Evolutionary conservation across 2,888 invertebrate genomes (phyloP), one percentile per base, ranked within the genome.

Genomic region (Sylvicola cinctus): DNA sequence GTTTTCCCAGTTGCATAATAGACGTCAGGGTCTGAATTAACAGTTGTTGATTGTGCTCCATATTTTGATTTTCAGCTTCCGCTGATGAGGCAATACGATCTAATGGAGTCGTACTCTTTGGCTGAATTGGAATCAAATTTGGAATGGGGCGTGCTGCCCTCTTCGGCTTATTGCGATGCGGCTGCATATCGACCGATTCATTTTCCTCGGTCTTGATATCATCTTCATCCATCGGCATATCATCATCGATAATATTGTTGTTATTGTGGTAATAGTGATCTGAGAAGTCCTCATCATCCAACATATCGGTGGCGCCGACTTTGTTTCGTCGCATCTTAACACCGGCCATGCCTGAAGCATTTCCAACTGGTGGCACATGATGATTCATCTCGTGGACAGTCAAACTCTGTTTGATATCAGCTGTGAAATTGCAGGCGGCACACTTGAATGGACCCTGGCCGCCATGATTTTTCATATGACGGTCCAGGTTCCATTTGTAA

Each of bases 351-450:
- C 65, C 65, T 10, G 52, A 54, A 2, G 54, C 55, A 51, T 74
- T 75, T 29, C 79, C 79, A 43, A 75, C 74, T 11, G 79, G 74
- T 40, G 80, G 79, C 47, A 77, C 74, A 60, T 84, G 84, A 54
- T 84, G 84, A 62, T 87, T 84, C 68, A 84, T 79, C 58, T 87
- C 83, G 57, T 87, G 87, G 39, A 85, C 84, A 12, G 87, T 87
- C 50, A 88, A 61, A 52, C 84, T 85, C 54, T 88, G 87, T 53
- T 85, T 81, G 53, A 87, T 87, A 50, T 87, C 84, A 25, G 87
- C 84, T 10, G 83, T 80, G 55, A 88, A 88, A 56, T 84, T 83
- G 55, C 88, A 88, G 44, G 79, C 74, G 29, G 76, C 73, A 57
- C 88, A 88, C 49, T 75, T 71, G 58, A 80, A 83, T 40, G 74